phyloP scores from a whole-genome alignment of 2,888 invertebrate species.

The Lacanobia wlatinum region DNA sequence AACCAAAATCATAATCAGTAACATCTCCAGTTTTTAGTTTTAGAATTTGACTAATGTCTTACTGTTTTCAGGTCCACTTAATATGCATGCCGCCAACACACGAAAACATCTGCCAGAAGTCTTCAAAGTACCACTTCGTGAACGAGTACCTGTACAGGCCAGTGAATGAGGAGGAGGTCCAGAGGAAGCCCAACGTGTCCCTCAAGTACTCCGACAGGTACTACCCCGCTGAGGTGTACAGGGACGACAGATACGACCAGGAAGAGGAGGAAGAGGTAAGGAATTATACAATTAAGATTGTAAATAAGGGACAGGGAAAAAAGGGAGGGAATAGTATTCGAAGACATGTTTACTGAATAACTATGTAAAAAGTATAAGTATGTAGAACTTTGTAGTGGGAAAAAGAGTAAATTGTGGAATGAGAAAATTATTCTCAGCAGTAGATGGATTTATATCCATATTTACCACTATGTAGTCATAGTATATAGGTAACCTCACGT shows the following conservation, averaged over 20 bases:
- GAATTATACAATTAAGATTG: neutral
- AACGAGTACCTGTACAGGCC: conserved; percentile 98
- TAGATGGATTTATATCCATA: neutral
- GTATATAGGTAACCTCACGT: too few relatives aligned
- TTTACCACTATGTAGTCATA: too few relatives aligned
- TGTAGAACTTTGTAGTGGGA: too few relatives aligned
- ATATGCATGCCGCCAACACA: conserved; percentile 98
- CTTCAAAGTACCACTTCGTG: conserved; percentile 97
- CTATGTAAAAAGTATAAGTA: too few relatives aligned
- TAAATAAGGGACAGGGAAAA: neutral
- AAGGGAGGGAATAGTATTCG: neutral
- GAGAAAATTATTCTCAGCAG: neutral
- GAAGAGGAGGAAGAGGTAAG: conserved; percentile 86
- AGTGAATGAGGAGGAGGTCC: conserved; percentile 95
- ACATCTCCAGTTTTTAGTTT: neutral
- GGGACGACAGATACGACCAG: conserved; percentile 90
- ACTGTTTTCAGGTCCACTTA: conserved; percentile 93
- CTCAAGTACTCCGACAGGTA: conserved; percentile 95
- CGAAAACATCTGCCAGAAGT: conserved; percentile 97
- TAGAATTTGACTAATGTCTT: neutral
- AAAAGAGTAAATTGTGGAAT: neutral
- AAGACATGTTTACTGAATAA: too few relatives aligned
- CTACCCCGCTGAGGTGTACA: conserved; percentile 95
- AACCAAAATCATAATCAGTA: neutral
- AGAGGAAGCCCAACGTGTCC: conserved; percentile 95